Percentiles rank a stretch among this genome's conserved stretches.
phyloP scores from a whole-genome alignment of 2,888 invertebrate species.

The Beris chalybata region DNA sequence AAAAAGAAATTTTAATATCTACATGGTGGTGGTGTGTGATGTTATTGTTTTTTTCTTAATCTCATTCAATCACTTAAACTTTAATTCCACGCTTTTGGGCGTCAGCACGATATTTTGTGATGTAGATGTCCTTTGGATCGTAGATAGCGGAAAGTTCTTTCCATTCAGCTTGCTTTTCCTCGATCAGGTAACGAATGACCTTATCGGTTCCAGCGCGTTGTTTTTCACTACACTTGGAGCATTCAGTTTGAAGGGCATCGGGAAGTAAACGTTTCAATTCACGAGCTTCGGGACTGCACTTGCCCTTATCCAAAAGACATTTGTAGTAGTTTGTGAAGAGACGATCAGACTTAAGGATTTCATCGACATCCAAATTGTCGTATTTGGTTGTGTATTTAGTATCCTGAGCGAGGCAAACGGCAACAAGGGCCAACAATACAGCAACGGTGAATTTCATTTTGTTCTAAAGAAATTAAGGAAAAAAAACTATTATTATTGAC shows the following conservation, averaged over 20 bases:
- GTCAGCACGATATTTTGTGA: conserved; percentile 65
- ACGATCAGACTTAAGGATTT: conserved; percentile 20
- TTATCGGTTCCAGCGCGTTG: conserved; percentile 67
- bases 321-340: conserved; percentile 29
- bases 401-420: conserved; percentile 13
- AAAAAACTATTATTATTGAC: background rate
- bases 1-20: background rate
- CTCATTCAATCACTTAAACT: conserved; percentile 14
- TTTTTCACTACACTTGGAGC: conserved; percentile 67
- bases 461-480: background rate
- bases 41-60: background rate
- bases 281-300: conserved; percentile 69
- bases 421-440: conserved; percentile 11
- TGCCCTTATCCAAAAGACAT: conserved; percentile 65
- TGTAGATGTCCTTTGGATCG: conserved; percentile 69
- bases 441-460: conserved; percentile 26
- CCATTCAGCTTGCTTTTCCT: conserved; percentile 68
- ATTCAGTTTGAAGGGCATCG: conserved; percentile 70
- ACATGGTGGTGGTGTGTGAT: background rate
- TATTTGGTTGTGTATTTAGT: conserved; percentile 24
- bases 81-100: conserved; percentile 60
- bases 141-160: conserved; percentile 66
- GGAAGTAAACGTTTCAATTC: conserved; percentile 72
- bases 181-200: conserved; percentile 67
- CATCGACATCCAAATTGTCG: conserved; percentile 24